Evolutionary conservation across 2,888 invertebrate species (phyloP).

Genomic region (Drosophila emarginata): DNA sequence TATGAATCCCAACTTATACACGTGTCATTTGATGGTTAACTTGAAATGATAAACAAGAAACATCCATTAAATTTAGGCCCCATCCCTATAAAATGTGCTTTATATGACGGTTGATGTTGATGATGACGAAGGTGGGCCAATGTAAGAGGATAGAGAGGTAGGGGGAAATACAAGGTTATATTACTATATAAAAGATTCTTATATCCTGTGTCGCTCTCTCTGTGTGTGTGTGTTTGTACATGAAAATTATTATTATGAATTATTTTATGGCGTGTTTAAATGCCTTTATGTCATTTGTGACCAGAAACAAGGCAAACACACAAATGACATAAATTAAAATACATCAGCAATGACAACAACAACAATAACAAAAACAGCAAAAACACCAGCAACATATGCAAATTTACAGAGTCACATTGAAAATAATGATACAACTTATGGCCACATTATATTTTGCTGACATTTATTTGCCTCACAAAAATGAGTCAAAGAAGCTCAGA

Average conservation of each 20-base stretch:
- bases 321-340: constrained; percentile 78
- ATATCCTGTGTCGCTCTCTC: constrained; percentile 9
- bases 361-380: constrained; percentile 25
- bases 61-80: constrained; percentile 65
- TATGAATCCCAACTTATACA: constrained; percentile 9
- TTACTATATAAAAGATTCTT: constrained; percentile 31
- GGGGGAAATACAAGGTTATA: constrained; percentile 5
- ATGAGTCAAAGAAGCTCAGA: background rate
- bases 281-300: constrained; percentile 77
- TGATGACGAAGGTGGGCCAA: constrained; percentile 34
- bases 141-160: background rate
- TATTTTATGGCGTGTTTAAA: constrained; percentile 81
- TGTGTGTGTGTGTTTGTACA: constrained; percentile 55
- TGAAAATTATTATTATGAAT: constrained; percentile 79
- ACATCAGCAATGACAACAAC: constrained; percentile 32
- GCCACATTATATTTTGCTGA: constrained; percentile 63
- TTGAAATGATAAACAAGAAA: constrained; percentile 68
- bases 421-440: constrained; percentile 74
- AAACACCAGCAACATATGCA: constrained; percentile 34
- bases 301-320: constrained; percentile 73
- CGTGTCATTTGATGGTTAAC: constrained; percentile 51
- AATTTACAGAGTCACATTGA: constrained; percentile 44
- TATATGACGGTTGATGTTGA: constrained; percentile 30
- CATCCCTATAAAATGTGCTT: constrained; percentile 46
- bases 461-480: constrained; percentile 54